Evolutionary conservation across 2,888 invertebrate genomes (phyloP).

Genomic region (Linnaemya tessellans): DNA sequence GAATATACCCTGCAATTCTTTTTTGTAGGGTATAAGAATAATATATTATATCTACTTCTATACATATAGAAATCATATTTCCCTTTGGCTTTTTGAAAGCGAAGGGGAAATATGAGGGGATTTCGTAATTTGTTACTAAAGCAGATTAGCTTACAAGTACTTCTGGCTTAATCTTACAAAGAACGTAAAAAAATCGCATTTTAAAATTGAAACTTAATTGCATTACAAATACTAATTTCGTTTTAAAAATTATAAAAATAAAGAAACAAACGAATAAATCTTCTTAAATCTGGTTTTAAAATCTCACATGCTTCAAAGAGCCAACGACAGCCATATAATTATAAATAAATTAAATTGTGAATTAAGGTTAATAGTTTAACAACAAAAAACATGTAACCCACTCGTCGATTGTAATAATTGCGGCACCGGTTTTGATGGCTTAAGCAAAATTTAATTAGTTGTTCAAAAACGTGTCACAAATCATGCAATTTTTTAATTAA

Average conservation of each 20-base stretch:
- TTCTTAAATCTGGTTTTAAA: constrained; percentile 27
- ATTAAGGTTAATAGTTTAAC: constrained; percentile 47
- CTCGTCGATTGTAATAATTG: constrained; percentile 25
- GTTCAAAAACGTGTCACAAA: constrained; percentile 36
- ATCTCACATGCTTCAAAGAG: background rate
- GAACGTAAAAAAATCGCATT: background rate
- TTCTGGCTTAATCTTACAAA: too few species aligned
- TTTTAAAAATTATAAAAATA: background rate
- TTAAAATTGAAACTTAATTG: background rate
- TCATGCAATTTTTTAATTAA: constrained; percentile 40
- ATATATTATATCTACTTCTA: too few species aligned
- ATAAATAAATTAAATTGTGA: constrained; percentile 31
- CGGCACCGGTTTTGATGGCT: background rate
- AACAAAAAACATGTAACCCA: constrained; percentile 16
- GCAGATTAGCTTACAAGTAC: too few species aligned
- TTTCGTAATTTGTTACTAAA: too few species aligned
- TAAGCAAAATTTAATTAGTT: background rate
- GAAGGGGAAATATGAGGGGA: too few species aligned
- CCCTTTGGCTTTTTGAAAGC: too few species aligned
- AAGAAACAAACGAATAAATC: background rate
- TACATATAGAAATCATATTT: too few species aligned
- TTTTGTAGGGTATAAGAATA: too few species aligned
- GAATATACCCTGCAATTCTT: too few species aligned
- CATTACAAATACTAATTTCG: constrained; percentile 4
- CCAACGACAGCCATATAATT: background rate